Evolutionary conservation across 92 coral and sea anemone species (phyloP), one percentile per base, ranked within the genome.

Genomic region (Epizoanthus rinbou): DNA sequence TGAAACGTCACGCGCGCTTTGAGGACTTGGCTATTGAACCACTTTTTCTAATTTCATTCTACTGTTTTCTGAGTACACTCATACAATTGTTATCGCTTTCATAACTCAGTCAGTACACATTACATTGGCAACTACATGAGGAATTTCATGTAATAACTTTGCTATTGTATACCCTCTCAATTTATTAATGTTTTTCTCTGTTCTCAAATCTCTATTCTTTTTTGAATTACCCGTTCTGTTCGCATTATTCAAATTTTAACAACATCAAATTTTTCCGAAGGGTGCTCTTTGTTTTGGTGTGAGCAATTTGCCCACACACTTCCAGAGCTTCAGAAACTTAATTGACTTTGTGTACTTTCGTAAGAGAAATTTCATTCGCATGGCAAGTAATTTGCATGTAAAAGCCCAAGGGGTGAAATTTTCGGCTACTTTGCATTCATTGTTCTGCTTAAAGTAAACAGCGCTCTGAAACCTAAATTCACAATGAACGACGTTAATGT

Each of bases 361-460:
- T 25, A 62, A 76, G 62, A 17, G 56, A 63, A 62, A 47, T 54
- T 63, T 39, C 70, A 62, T 78, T 78, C 24, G 17, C 13, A 45
- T 62, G 65, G 6, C 24, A 57, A 11, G 82, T 62, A 47, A 78
- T 78, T 78, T 78, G 82, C 82, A 78, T 78, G 52, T 78, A 78
- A 60, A 78, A 37, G 19, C 70, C 71, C 23, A 6, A 52, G 21
- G 66, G 37, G 58, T n/a, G 35, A 58, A 76, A 37, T 17, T 76
- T 76, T 57, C 69, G 35, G 69, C 69, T 63, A 76, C 22, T 57
- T 60, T 19, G 37, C 53, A 43, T 43, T 65, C 66, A 78, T 78
- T 78, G 82, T 78, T 43, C n/a, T 63, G 45, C 59, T 53, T 35
- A 78, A 18, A 60, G 54, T 47, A 62, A 23, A 19, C 71, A 39